Conservation (phyloP, 2,888 invertebrate species). For the Lymantria monacha region DNA sequence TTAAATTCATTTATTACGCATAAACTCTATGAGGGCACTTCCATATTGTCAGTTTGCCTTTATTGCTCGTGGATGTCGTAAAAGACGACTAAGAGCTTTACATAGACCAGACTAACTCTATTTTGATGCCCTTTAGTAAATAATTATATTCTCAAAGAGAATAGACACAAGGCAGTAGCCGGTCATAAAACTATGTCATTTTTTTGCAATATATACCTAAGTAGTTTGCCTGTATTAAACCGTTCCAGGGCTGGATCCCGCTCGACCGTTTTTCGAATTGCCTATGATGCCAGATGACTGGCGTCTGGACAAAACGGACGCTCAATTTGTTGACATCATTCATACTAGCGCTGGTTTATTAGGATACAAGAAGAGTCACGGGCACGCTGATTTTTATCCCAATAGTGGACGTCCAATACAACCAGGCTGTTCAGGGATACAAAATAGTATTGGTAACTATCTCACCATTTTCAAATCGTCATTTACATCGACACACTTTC, state of each 20-base stretch:
- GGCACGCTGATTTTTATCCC: conserved; percentile 89
- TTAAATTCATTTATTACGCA: too few relatives aligned
- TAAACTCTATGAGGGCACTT: too few relatives aligned
- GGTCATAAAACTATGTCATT: too few relatives aligned
- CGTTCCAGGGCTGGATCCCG: conserved; percentile 83
- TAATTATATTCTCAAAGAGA: too few relatives aligned
- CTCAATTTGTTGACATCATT: conserved; percentile 88
- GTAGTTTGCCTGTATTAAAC: background rate
- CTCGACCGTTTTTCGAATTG: conserved; percentile 83
- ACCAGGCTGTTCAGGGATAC: conserved; percentile 84
- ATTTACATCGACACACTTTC: too few relatives aligned
- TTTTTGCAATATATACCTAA: background rate
- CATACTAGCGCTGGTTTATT: conserved; percentile 87
- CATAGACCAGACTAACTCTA: too few relatives aligned
- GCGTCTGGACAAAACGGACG: conserved; percentile 84
- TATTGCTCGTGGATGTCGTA: too few relatives aligned
- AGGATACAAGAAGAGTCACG: conserved; percentile 83
- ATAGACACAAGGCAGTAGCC: too few relatives aligned
- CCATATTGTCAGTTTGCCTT: too few relatives aligned
- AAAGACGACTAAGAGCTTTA: too few relatives aligned
- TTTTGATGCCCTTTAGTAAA: too few relatives aligned
- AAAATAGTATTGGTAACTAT: conserved; percentile 57
- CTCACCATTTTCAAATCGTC: background rate
- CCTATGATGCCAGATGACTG: conserved; percentile 55
- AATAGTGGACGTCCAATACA: conserved; percentile 86